Percentiles rank a stretch among this genome's conserved stretches.
These are phyloP conservation scores for Heteractis magnifica DNA, from an alignment of 92 coral and sea anemone genomes.

Conservation along the genomic window DNA sequence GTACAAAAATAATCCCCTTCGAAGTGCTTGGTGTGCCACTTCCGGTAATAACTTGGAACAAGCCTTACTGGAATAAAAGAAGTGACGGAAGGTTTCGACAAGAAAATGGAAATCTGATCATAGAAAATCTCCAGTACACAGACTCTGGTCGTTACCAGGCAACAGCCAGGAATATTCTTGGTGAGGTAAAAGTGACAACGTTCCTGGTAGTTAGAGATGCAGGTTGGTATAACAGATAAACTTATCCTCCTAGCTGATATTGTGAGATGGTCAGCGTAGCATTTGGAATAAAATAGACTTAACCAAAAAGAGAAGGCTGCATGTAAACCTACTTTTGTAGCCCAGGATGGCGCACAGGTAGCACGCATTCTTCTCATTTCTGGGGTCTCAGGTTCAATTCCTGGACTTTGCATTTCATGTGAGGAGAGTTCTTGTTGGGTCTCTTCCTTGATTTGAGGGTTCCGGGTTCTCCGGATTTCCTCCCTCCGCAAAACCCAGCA, in stretches of 20 bases:
- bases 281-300: background rate
- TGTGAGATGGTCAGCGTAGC: background rate
- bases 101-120: conserved; percentile 13
- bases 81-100: conserved; percentile 7
- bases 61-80: conserved; percentile 2
- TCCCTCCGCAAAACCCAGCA: no score
- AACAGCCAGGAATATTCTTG: conserved; percentile 26
- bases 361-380: no score
- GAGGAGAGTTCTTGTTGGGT: no score
- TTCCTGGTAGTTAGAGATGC: conserved; percentile 23
- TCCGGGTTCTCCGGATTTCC: no score
- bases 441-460: no score
- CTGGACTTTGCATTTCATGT: no score
- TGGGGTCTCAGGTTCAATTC: no score
- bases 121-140: conserved; percentile 15
- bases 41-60: conserved; percentile 13
- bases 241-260: background rate
- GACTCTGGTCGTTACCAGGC: conserved; percentile 32
- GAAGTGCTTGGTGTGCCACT: conserved; percentile 7
- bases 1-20: conserved; percentile 8
- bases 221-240: no score
- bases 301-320: no score
- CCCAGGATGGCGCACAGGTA: no score
- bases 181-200: conserved; percentile 18
- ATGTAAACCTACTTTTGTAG: no score